These are phyloP conservation scores for Chrysoperla carnea DNA, from an alignment of 1,140 invertebrate species.

Conservation along the genomic window DNA sequence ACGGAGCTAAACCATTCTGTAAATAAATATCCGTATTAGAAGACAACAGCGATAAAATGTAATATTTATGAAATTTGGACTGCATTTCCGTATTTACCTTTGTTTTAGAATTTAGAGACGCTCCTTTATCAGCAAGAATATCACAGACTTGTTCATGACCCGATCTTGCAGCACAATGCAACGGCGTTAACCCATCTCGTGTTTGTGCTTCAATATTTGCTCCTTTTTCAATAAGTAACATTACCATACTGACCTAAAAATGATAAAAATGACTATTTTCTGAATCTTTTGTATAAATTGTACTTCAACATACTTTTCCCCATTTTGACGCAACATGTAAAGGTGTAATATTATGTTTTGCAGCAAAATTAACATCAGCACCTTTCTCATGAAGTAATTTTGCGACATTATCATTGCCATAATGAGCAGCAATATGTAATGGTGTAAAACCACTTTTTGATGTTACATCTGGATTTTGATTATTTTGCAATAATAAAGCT, in stretches of 20 bases:
- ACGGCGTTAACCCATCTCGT: slow-evolving; percentile 81
- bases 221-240: slow-evolving; percentile 60
- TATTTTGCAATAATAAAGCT: slow-evolving; percentile 76
- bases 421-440: slow-evolving; percentile 95
- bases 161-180: slow-evolving; percentile 84
- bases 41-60: too few relatives aligned
- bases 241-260: slow-evolving; percentile 4
- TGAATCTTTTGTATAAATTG: too few relatives aligned
- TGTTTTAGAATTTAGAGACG: slow-evolving; percentile 92
- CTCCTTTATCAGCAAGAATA: slow-evolving; percentile 74
- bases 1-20: slow-evolving; percentile 73
- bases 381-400: slow-evolving; percentile 75
- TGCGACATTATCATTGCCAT: slow-evolving; percentile 93
- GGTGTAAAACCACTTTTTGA: slow-evolving; percentile 98
- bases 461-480: slow-evolving; percentile 87
- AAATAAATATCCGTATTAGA: slow-evolving; percentile 11
- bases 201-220: slow-evolving; percentile 91
- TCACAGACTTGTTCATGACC: slow-evolving; percentile 95
- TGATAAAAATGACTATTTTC: too few relatives aligned
- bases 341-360: slow-evolving; percentile 88
- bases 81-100: slow-evolving; percentile 45
- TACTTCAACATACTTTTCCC: slow-evolving; percentile 87
- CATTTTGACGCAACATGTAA: slow-evolving; percentile 93
- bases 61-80: background rate
- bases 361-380: slow-evolving; percentile 91